Percentiles rank a stretch among this genome's conserved stretches.
Conservation (phyloP, 2,797 vertebrate genomes). For the Fundulus diaphanus region DNA sequence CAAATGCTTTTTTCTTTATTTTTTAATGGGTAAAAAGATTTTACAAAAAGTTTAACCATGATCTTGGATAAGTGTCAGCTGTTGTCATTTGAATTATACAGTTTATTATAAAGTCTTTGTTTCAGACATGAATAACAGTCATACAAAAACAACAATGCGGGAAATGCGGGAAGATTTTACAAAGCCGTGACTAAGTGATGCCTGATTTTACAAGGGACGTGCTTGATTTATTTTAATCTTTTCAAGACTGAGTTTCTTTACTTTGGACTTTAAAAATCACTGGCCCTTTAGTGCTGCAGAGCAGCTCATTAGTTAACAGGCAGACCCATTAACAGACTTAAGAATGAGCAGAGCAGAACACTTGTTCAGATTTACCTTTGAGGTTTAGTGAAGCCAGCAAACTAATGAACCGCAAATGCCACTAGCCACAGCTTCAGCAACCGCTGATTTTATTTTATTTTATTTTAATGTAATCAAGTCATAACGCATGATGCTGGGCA, state of each 20-base stretch:
- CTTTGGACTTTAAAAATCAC: conserved; percentile 42
- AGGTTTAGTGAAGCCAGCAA: conserved; percentile 47
- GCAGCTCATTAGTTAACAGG: conserved; percentile 65
- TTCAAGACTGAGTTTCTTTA: conserved; percentile 26
- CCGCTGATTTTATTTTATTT: conserved; percentile 24
- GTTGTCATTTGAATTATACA: conserved; percentile 4
- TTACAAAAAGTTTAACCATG: conserved; percentile 1
- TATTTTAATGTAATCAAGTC: conserved; percentile 40
- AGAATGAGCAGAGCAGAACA: conserved; percentile 49
- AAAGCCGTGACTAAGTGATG: conserved; percentile 31
- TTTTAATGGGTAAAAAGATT: conserved; percentile 8
- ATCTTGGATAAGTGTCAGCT: not conserved
- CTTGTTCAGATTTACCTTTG: conserved; percentile 62
- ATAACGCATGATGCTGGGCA: conserved; percentile 27
- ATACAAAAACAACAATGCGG: not conserved
- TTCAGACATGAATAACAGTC: not conserved
- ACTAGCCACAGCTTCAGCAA: conserved; percentile 31
- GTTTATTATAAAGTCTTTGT: conserved; percentile 1
- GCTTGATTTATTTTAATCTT: conserved; percentile 35
- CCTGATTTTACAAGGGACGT: conserved; percentile 31
- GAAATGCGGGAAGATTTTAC: conserved; percentile 17
- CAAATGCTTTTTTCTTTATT: conserved; percentile 44
- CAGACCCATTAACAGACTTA: conserved; percentile 51
- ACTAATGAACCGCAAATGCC: conserved; percentile 56
- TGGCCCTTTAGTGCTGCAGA: conserved; percentile 45